A percentile compares a stretch with the other conserved stretches of the same genome.
phyloP scores from a whole-genome alignment of 23 tunicate genomes.

The Oikopleura vanhoeffeni region DNA sequence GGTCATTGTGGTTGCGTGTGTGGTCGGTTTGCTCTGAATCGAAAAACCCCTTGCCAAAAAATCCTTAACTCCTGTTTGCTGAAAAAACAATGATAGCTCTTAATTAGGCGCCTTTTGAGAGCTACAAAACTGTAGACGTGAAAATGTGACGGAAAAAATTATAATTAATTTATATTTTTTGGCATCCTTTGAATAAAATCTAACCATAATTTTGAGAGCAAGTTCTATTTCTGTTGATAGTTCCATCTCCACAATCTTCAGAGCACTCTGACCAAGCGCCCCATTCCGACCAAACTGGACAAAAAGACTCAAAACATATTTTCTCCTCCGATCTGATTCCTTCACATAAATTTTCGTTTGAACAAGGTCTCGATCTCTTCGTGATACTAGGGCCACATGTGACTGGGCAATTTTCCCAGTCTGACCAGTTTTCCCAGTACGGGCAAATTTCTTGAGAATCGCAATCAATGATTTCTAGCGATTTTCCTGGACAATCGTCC shows the following conservation, averaged over 20 bases:
- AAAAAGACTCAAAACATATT: slow-evolving; percentile 15
- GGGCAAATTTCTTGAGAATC: slow-evolving; percentile 18
- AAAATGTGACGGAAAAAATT: no score
- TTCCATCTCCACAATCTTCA: slow-evolving; percentile 40
- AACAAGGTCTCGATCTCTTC: slow-evolving; percentile 20
- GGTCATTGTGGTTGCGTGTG: no score
- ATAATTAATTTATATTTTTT: no score
- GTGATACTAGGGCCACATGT: slow-evolving; percentile 24
- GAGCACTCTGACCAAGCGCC: slow-evolving; percentile 44
- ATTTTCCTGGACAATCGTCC: background rate
- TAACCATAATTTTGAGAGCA: no score
- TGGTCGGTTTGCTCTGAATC: no score
- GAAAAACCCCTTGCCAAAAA: no score
- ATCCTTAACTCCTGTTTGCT: no score
- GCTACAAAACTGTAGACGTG: no score
- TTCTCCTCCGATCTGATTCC: background rate
- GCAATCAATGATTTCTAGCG: background rate
- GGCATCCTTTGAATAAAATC: no score
- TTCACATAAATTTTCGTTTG: background rate
- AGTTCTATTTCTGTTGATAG: background rate
- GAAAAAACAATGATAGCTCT: no score
- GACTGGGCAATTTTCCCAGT: slow-evolving; percentile 26
- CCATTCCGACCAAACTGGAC: slow-evolving; percentile 69
- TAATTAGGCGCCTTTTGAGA: no score
- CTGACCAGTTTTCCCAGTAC: slow-evolving; percentile 21